Percentiles rank a stretch among this genome's conserved stretches.
Evolutionary conservation across 2,888 invertebrate genomes (phyloP).

Genomic region (Linyphia triangularis): DNA sequence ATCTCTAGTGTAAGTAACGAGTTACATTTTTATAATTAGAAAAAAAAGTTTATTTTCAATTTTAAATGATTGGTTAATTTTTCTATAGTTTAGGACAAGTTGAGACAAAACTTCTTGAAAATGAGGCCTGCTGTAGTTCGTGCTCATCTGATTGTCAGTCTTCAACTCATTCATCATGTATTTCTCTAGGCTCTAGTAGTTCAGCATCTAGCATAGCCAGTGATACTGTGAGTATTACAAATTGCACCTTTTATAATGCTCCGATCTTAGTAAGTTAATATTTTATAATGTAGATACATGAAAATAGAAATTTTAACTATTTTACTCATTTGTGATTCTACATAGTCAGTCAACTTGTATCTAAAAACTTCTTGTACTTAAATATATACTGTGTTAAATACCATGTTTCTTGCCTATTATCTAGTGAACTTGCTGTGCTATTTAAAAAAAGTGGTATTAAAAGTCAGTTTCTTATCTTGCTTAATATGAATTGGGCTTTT

Average conservation of each 20-base stretch:
- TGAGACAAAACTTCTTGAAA: conserved; percentile 46
- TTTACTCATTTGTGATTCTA: no score
- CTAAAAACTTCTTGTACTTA: no score
- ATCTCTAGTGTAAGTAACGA: background rate
- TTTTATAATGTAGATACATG: no score
- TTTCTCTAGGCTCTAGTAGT: conserved; percentile 66
- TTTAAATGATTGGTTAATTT: background rate
- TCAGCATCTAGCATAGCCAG: conserved; percentile 73
- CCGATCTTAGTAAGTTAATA: no score
- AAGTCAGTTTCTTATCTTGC: no score
- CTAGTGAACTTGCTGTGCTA: no score
- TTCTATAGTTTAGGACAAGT: conserved; percentile 20
- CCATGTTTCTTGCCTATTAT: no score
- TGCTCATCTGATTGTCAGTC: conserved; percentile 70
- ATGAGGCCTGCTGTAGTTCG: conserved; percentile 55
- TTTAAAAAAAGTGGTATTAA: no score
- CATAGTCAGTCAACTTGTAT: no score
- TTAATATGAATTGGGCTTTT: no score
- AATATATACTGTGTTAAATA: no score
- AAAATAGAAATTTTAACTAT: no score
- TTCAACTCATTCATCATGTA: conserved; percentile 69
- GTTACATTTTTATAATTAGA: background rate
- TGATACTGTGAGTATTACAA: conserved; percentile 72
- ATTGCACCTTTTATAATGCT: background rate
- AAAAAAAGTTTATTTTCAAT: background rate